Evolutionary conservation across 2,888 invertebrate genomes (phyloP).

Genomic region (Euphydryas editha): DNA sequence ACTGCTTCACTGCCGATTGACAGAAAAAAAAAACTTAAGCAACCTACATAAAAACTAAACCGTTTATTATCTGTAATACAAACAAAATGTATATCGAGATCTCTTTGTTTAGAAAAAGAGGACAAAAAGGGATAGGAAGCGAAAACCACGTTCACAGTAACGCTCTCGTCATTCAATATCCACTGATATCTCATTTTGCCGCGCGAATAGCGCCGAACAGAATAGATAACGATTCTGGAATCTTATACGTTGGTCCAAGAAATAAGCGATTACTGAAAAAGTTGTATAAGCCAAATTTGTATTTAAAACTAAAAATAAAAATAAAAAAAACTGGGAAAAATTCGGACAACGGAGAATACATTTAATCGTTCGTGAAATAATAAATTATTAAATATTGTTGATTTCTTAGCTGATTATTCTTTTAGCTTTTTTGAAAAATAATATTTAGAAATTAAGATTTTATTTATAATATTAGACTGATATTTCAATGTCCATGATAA

Average conservation of each 20-base stretch:
- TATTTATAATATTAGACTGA: too few relatives aligned
- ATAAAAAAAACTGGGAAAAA: too few relatives aligned
- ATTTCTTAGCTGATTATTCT: too few relatives aligned
- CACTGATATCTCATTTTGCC: conserved; percentile 80
- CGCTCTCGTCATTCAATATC: conserved; percentile 76
- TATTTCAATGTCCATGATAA: too few relatives aligned
- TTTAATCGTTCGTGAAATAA: too few relatives aligned
- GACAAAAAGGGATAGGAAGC: conserved; percentile 46
- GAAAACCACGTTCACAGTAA: conserved; percentile 59
- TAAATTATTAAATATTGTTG: too few relatives aligned
- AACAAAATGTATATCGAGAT: conserved; percentile 40
- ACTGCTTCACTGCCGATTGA: neutral
- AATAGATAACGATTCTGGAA: conserved; percentile 64
- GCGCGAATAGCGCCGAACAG: conserved; percentile 66
- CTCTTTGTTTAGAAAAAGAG: conserved; percentile 58
- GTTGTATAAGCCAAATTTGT: too few relatives aligned
- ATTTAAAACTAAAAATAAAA: too few relatives aligned
- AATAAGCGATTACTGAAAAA: conserved; percentile 26
- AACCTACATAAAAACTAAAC: neutral
- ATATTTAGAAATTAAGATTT: too few relatives aligned
- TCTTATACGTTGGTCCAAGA: conserved; percentile 54
- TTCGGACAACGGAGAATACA: too few relatives aligned
- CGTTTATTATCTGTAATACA: conserved; percentile 61
- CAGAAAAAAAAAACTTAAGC: neutral
- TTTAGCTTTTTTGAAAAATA: too few relatives aligned